Evolutionary conservation across 1,140 invertebrate species (phyloP).

Genomic region (Drosophila carrolli): DNA sequence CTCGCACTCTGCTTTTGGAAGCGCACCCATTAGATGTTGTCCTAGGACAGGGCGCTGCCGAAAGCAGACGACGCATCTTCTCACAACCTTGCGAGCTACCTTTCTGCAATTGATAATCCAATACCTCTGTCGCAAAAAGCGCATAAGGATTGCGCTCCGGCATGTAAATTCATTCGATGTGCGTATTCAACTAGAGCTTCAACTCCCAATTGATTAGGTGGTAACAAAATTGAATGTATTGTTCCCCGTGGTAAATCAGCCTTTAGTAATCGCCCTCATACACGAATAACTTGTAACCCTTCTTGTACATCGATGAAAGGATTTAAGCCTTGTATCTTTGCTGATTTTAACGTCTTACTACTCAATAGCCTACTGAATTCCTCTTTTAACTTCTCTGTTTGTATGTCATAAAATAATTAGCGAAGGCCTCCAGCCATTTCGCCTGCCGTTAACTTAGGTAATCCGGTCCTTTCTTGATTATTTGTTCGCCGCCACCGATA

Average conservation of each 20-base stretch:
- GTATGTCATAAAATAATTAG: slow-evolving; percentile 17
- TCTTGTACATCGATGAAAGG: no score
- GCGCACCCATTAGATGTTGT: slow-evolving; percentile 3
- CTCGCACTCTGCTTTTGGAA: slow-evolving; percentile 6
- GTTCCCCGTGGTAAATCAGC: no score
- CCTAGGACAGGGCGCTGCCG: neutral
- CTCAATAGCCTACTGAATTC: slow-evolving; percentile 1
- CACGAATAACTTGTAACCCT: no score
- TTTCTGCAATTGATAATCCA: slow-evolving; percentile 11
- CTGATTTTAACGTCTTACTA: slow-evolving; percentile 3
- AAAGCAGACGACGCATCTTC: slow-evolving; percentile 14
- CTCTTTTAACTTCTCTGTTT: slow-evolving; percentile 3
- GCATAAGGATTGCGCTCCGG: slow-evolving; percentile 9
- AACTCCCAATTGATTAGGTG: no score
- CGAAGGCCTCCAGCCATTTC: slow-evolving; percentile 7
- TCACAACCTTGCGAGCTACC: slow-evolving; percentile 11
- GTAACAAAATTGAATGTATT: no score
- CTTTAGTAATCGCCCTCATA: no score
- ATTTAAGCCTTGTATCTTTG: no score
- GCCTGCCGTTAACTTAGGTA: neutral
- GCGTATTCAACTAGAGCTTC: no score
- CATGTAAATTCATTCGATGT: slow-evolving; percentile 6
- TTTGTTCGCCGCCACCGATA: neutral
- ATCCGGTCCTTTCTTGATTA: slow-evolving; percentile 1
- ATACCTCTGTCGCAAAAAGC: slow-evolving; percentile 11